A percentile compares a stretch with the other conserved stretches of the same genome.
phyloP scores from a whole-genome alignment of 2,797 vertebrate genomes.

The Falco berigora region DNA sequence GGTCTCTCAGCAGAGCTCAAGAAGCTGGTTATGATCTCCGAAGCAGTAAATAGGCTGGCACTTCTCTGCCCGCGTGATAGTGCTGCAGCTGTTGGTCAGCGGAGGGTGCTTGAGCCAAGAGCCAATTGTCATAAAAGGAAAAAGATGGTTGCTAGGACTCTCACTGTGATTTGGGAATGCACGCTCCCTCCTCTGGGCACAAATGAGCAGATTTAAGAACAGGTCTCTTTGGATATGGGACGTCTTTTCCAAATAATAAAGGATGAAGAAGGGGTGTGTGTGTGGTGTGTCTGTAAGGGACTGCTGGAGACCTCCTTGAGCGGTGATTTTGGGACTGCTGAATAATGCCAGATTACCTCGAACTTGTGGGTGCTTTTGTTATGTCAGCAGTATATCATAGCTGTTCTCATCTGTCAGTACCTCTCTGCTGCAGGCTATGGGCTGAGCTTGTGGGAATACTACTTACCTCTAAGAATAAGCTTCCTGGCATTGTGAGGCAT shows the following conservation, averaged over 20 bases:
- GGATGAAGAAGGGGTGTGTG: not conserved
- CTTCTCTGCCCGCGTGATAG: rapidly evolving
- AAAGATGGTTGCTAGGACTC: not conserved
- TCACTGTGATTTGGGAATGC: rapidly evolving
- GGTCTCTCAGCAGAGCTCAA: not conserved
- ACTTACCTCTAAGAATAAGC: not conserved
- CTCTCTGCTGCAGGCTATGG: not conserved
- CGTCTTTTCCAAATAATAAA: not conserved
- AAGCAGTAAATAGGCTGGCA: not conserved
- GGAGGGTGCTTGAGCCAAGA: not conserved
- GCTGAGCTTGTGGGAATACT: not conserved
- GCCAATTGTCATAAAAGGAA: not conserved
- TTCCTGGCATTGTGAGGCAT: not conserved
- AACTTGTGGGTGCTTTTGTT: not conserved
- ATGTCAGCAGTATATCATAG: not conserved
- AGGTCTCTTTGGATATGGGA: not conserved
- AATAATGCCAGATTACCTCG: not conserved
- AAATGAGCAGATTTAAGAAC: not conserved
- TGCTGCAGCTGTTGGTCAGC: not conserved
- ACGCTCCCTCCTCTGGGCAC: not conserved
- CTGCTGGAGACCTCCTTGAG: not conserved
- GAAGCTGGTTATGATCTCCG: not conserved
- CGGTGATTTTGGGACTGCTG: not conserved
- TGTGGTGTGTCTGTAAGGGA: not conserved
- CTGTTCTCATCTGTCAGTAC: not conserved